Percentiles rank a stretch among this genome's conserved stretches.
phyloP scores from a whole-genome alignment of 2,113 vertebrate species.

The Leucopsar rothschildi region DNA sequence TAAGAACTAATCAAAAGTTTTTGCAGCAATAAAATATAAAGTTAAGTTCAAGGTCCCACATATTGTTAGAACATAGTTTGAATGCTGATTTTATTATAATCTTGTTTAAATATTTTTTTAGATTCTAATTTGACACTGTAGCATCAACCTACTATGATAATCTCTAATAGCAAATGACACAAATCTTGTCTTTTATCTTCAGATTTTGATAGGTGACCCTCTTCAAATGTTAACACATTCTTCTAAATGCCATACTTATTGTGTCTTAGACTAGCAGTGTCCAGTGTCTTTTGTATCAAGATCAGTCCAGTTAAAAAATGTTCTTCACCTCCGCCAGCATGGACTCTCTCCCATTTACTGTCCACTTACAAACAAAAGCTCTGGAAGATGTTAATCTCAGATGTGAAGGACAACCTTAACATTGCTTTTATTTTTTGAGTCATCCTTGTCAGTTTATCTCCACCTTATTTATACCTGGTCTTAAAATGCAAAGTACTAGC shows the following conservation, averaged over 20 bases:
- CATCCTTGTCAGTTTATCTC: not conserved
- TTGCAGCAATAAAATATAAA: not conserved
- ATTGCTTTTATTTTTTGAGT: not conserved
- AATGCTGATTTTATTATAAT: not conserved
- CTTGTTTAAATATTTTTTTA: not conserved
- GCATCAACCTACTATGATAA: not conserved
- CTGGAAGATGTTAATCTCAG: not conserved
- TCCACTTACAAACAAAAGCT: not conserved
- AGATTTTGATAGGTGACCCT: not conserved
- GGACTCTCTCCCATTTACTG: not conserved
- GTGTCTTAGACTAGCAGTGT: not conserved
- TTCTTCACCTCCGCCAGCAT: not conserved
- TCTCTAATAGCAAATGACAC: not conserved
- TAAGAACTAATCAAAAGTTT: not conserved
- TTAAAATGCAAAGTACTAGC: fast-evolving
- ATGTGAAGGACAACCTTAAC: not conserved
- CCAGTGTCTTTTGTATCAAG: not conserved
- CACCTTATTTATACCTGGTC: not conserved
- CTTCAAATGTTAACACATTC: not conserved
- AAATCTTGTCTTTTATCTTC: not conserved
- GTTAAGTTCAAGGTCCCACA: not conserved
- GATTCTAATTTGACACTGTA: not conserved
- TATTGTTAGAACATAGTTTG: not conserved
- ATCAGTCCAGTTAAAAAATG: not conserved
- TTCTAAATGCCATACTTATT: not conserved